Percentiles rank a stretch among this genome's conserved stretches.
phyloP scores from a whole-genome alignment of 1,140 invertebrate species.

The Solen grandis region DNA sequence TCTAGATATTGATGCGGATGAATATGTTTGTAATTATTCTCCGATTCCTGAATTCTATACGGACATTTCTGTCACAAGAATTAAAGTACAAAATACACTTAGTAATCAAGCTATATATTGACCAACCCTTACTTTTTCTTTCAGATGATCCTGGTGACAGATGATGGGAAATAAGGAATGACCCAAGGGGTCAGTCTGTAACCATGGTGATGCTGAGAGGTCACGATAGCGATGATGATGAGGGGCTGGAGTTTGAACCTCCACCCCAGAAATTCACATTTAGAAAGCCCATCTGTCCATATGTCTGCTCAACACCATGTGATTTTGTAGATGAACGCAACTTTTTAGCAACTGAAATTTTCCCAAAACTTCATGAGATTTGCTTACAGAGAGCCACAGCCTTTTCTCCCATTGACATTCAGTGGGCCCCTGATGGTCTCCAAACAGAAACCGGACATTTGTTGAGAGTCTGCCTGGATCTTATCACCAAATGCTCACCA shows the following conservation, averaged over 20 bases:
- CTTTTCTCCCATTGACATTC: conserved; percentile 73
- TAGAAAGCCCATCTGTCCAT: conserved; percentile 73
- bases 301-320: conserved; percentile 74
- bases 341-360: conserved; percentile 68
- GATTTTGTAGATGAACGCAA: conserved; percentile 76
- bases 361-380: conserved; percentile 69
- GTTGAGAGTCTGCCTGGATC: conserved; percentile 71
- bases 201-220: conserved; percentile 55
- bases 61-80: too few relatives aligned
- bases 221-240: conserved; percentile 55
- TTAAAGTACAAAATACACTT: too few relatives aligned
- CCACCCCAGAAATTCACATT: conserved; percentile 62
- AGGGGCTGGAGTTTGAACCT: conserved; percentile 11
- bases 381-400: conserved; percentile 69
- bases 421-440: conserved; percentile 67
- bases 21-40: too few relatives aligned
- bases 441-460: conserved; percentile 67
- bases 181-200: neutral
- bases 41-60: too few relatives aligned
- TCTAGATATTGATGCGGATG: too few relatives aligned
- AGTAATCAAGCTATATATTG: too few relatives aligned
- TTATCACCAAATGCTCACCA: conserved; percentile 71
- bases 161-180: too few relatives aligned
- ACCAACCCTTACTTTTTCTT: too few relatives aligned
- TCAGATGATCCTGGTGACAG: too few relatives aligned